Conservation (phyloP, 2,888 invertebrate species). For the Creontiades dilutus region DNA sequence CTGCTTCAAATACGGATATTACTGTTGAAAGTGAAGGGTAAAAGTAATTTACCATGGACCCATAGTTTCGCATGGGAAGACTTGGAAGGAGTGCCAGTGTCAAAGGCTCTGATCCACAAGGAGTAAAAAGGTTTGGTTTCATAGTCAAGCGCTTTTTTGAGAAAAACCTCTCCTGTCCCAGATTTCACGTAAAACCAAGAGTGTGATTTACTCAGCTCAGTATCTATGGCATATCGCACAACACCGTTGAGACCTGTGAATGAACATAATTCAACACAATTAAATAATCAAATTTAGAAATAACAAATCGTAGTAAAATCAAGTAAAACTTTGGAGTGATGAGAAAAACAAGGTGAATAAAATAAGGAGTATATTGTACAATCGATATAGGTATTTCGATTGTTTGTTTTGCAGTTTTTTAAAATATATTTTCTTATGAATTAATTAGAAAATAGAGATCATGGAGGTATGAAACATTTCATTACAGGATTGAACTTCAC, state of each 20-base stretch:
- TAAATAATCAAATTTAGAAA: background rate
- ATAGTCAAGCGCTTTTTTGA: constrained; percentile 88
- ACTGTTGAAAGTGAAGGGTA: background rate
- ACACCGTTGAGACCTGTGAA: constrained; percentile 82
- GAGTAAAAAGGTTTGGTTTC: constrained; percentile 86
- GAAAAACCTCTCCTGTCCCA: constrained; percentile 86
- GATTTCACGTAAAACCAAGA: constrained; percentile 88
- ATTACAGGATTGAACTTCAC: no score
- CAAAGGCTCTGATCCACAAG: constrained; percentile 88
- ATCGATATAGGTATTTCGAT: no score
- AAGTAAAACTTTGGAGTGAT: no score
- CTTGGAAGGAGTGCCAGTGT: constrained; percentile 89
- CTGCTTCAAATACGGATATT: no score
- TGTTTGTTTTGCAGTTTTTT: no score
- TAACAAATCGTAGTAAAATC: no score
- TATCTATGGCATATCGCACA: constrained; percentile 85
- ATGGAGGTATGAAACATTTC: no score
- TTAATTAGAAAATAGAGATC: no score
- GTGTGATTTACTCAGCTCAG: constrained; percentile 82
- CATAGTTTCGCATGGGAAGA: constrained; percentile 90
- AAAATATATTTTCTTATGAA: no score
- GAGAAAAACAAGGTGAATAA: no score
- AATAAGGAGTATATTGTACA: no score
- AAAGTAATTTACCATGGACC: constrained; percentile 82
- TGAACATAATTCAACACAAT: background rate